phyloP scores from a whole-genome alignment of 2,113 vertebrate genomes.

The Silurus meridionalis region DNA sequence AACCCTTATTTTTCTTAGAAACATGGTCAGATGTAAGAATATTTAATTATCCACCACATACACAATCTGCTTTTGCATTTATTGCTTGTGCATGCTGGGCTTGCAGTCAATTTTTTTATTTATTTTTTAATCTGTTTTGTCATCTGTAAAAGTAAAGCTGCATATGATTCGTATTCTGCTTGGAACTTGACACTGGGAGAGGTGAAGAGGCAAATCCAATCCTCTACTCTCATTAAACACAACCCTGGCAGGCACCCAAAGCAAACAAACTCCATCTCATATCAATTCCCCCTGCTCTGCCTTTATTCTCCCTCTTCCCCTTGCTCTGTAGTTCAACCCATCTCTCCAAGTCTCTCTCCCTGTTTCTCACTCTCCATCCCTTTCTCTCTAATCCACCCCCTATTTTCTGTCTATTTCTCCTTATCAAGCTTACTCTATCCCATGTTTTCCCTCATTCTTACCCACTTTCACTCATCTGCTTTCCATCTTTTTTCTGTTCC shows the following conservation, averaged over 20 bases:
- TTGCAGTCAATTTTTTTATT: slow-evolving; percentile 50
- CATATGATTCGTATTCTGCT: slow-evolving; percentile 46
- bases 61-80: background rate
- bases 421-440: too few species aligned
- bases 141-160: slow-evolving; percentile 20
- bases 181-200: slow-evolving; percentile 47
- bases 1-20: too few species aligned
- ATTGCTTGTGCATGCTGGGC: background rate
- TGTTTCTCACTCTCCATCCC: too few species aligned
- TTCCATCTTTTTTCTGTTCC: too few species aligned
- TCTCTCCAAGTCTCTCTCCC: background rate
- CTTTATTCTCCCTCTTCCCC: slow-evolving; percentile 23
- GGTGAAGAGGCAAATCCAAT: slow-evolving; percentile 57
- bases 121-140: too few species aligned
- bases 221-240: slow-evolving; percentile 63
- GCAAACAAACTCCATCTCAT: slow-evolving; percentile 58
- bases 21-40: background rate
- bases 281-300: slow-evolving; percentile 20
- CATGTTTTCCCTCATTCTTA: too few species aligned
- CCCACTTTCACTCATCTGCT: too few species aligned
- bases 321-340: background rate
- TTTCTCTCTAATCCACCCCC: too few species aligned
- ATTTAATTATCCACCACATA: slow-evolving; percentile 1
- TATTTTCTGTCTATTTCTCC: too few species aligned
- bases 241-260: slow-evolving; percentile 62